phyloP scores from a whole-genome alignment of 2,113 vertebrate genomes.

The Chitala chitala region DNA sequence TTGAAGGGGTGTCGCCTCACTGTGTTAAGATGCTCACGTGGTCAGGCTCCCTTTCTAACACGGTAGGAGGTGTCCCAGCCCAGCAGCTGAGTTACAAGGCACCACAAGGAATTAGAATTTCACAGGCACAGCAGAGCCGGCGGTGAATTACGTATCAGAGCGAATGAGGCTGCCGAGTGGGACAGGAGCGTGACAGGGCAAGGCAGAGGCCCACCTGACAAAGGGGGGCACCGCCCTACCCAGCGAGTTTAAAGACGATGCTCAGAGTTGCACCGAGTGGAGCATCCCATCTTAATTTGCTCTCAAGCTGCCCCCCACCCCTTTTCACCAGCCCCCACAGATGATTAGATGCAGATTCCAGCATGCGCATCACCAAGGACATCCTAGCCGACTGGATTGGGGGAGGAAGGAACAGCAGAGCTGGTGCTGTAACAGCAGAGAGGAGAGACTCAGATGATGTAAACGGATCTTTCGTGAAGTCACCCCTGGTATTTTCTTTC shows the following conservation, averaged over 20 bases:
- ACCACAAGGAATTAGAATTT: conserved; percentile 62
- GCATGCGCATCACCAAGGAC: conserved; percentile 1
- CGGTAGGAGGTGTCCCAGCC: too few relatives aligned
- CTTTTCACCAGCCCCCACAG: not conserved
- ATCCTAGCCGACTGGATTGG: not conserved
- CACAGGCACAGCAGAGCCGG: conserved; percentile 29
- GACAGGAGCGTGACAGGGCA: not conserved
- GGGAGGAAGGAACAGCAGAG: not conserved
- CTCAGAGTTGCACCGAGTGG: not conserved
- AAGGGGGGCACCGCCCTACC: not conserved
- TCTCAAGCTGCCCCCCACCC: not conserved
- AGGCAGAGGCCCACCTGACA: too few relatives aligned
- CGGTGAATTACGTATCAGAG: conserved; percentile 67
- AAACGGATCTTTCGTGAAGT: conserved; percentile 18
- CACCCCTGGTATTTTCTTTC: not conserved
- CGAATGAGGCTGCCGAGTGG: conserved; percentile 46
- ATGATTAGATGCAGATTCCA: not conserved
- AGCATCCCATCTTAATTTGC: conserved; percentile 4
- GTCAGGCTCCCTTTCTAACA: too few relatives aligned
- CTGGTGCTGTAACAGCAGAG: not conserved
- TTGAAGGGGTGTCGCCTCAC: too few relatives aligned
- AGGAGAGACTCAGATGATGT: not conserved
- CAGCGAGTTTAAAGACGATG: not conserved
- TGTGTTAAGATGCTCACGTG: too few relatives aligned
- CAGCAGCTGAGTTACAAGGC: conserved; percentile 46